These are phyloP conservation scores for Threskiornis aethiopicus DNA, from an alignment of 2,797 vertebrate genomes.

Conservation along the genomic window DNA sequence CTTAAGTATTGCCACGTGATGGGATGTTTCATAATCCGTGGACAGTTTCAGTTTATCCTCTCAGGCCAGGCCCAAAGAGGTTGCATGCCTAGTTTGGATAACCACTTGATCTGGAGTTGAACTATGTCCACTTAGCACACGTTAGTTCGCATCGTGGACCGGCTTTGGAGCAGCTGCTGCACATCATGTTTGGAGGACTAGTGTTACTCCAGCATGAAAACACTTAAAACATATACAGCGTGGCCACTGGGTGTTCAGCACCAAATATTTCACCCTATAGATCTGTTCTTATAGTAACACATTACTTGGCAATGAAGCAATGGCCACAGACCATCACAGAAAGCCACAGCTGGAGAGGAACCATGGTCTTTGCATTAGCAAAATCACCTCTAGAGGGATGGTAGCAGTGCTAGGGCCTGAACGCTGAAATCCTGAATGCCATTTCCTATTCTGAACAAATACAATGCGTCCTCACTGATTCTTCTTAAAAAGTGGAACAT, in stretches of 20 bases:
- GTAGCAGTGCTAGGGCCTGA: not conserved
- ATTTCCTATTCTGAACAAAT: not conserved
- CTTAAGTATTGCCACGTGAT: not conserved
- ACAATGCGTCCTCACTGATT: accelerated
- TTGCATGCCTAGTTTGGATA: not conserved
- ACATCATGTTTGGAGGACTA: not conserved
- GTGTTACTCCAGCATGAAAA: not conserved
- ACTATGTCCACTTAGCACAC: not conserved
- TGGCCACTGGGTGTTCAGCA: not conserved
- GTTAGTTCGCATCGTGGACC: not conserved
- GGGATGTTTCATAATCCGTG: not conserved
- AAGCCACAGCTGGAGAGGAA: not conserved
- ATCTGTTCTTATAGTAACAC: not conserved
- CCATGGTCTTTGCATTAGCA: not conserved
- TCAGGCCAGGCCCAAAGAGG: not conserved
- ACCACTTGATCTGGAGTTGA: not conserved
- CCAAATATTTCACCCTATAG: not conserved
- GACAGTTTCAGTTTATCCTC: not conserved
- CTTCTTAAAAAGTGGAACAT: not conserved
- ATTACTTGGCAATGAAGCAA: not conserved
- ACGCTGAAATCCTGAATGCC: not conserved
- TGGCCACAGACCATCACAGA: not conserved
- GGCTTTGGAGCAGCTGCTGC: not conserved
- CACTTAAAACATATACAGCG: accelerated
- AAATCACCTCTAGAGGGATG: not conserved